phyloP scores from a whole-genome alignment of 2,888 invertebrate genomes.

The Mythimna albipuncta region DNA sequence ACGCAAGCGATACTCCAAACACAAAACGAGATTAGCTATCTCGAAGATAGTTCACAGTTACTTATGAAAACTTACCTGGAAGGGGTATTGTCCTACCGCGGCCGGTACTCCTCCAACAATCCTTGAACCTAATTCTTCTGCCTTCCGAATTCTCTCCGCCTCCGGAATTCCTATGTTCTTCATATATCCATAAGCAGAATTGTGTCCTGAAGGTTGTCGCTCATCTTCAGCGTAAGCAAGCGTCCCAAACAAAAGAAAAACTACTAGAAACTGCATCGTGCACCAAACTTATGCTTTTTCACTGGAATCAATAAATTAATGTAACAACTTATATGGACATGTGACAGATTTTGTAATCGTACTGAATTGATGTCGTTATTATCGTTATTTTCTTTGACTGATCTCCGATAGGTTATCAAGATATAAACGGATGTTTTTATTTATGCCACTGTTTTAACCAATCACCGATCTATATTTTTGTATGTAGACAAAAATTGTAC shows the following conservation, averaged over 20 bases:
- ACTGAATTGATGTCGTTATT: constrained; percentile 25
- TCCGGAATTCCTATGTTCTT: constrained; percentile 72
- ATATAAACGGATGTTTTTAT: constrained; percentile 3
- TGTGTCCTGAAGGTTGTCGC: constrained; percentile 35
- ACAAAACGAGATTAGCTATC: constrained; percentile 3
- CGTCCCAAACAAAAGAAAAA: constrained; percentile 60
- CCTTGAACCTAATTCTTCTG: constrained; percentile 66
- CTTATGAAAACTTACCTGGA: constrained; percentile 65
- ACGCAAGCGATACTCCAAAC: constrained; percentile 5
- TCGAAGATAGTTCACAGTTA: constrained; percentile 1
- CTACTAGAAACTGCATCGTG: constrained; percentile 60
- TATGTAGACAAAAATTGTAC: not conserved
- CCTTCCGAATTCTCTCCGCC: constrained; percentile 70
- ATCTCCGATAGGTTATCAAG: constrained; percentile 10
- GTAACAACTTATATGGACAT: too few species aligned
- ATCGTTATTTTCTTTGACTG: constrained; percentile 10
- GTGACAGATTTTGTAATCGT: constrained; percentile 9
- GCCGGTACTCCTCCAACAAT: constrained; percentile 74
- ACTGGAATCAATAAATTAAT: not conserved
- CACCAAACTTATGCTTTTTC: not conserved
- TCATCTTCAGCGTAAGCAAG: constrained; percentile 62
- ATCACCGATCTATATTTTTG: not conserved
- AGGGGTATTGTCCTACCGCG: constrained; percentile 70
- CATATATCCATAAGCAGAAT: constrained; percentile 72
- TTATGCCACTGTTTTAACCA: constrained; percentile 4